These are phyloP conservation scores for Odontophorus gujanensis DNA, from an alignment of 2,113 vertebrate species.

Conservation along the genomic window DNA sequence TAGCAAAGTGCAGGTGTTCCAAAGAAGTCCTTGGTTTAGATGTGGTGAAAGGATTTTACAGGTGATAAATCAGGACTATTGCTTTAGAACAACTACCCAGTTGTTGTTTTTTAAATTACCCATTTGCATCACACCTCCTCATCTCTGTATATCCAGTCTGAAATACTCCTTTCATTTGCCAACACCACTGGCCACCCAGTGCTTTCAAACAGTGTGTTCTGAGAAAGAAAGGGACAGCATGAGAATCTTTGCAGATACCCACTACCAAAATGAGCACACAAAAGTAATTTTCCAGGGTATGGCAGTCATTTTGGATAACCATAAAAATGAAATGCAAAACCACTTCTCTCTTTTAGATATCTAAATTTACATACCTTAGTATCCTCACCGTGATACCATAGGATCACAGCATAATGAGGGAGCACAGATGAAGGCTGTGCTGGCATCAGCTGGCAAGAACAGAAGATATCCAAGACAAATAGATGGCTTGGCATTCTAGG, in stretches of 20 bases:
- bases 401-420: background rate
- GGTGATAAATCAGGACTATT: slow-evolving; percentile 35
- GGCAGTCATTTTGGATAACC: background rate
- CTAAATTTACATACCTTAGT: background rate
- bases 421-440: background rate
- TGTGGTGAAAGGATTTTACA: slow-evolving; percentile 44
- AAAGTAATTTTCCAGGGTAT: background rate
- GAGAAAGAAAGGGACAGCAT: background rate
- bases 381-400: background rate
- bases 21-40: slow-evolving; percentile 25
- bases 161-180: slow-evolving; percentile 1
- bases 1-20: slow-evolving; percentile 41
- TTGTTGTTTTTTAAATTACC: slow-evolving; percentile 42
- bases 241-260: background rate
- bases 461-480: background rate
- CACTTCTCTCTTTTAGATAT: background rate
- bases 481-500: background rate
- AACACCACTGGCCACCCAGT: background rate
- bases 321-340: slow-evolving; percentile 7
- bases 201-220: background rate
- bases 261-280: rapidly evolving
- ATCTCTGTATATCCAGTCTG: background rate
- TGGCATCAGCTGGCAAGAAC: background rate
- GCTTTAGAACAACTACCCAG: slow-evolving; percentile 20
- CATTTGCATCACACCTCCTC: slow-evolving; percentile 1